Evolutionary conservation across 2,797 vertebrate species (phyloP), one percentile per base, ranked within the genome.

Genomic region (Dipus sagitta): DNA sequence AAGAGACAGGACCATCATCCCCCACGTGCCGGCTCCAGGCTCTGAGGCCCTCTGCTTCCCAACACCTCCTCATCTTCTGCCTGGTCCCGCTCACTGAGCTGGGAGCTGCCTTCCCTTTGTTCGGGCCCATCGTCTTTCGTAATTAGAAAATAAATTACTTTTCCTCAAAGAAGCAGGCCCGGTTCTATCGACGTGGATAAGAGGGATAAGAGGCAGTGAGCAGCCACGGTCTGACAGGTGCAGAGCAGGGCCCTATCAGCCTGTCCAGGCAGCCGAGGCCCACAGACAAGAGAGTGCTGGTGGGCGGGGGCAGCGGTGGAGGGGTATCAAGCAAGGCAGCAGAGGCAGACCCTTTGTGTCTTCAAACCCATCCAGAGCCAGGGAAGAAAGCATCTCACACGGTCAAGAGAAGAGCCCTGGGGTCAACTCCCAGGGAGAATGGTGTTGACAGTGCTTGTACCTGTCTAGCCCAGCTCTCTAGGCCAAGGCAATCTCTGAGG

Each of bases 91-190:
- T 38, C 68, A 13, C 88, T 47, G 42, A 62, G 42, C 67, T 10
- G 42, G 7, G 68, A 85, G 86, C 85, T 68, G 68, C 94, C 97
- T 97, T 93, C 95, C 79, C 80, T 95, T 91, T 94, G 95, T 96
- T 92, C 93, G 32, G 97, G 96, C 87, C 96, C 96, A 95, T 97
- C 97, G 96, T 98, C 97, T 96, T 97, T 98, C 96, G 97, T 98
- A 98, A 98, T 98, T 98, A 98, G 97, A 98, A 98, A 98, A 98
- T 98, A 98, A 98, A 98, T 98, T 98, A 96, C 96, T 97, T 98
- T 97, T 97, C 94, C 92, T 91, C 92, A 96, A 96, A 97, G 96
- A 97, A 96, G 95, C 94, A 97, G 86, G 96, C 95, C 92, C 96
- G 92, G 96, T 97, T 96, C 97, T 97, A 92, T 94, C 96, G 34